Evolutionary conservation across 2,888 invertebrate genomes (phyloP).

Genomic region (Agrotis ipsilon): DNA sequence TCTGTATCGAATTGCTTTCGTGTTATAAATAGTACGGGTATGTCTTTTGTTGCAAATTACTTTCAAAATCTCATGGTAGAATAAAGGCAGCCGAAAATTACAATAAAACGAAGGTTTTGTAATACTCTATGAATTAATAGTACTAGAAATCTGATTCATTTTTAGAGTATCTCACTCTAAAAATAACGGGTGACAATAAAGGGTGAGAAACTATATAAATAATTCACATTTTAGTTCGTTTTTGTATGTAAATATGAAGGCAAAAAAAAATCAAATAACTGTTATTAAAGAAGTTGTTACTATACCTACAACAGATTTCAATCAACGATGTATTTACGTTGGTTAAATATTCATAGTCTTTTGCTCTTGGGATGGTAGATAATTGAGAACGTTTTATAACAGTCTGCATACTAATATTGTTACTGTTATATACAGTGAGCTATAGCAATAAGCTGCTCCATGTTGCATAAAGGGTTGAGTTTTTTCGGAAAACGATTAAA

Average conservation of each 20-base stretch:
- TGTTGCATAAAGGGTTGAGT: too few relatives aligned
- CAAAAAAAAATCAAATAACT: too few relatives aligned
- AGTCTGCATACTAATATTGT: constrained; percentile 1
- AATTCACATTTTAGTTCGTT: too few relatives aligned
- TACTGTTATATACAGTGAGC: too few relatives aligned
- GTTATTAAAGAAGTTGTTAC: too few relatives aligned
- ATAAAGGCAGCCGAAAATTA: neutral
- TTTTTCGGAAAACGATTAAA: too few relatives aligned
- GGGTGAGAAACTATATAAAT: too few relatives aligned
- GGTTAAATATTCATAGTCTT: constrained; percentile 28
- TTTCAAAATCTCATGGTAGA: neutral
- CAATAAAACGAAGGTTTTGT: neutral
- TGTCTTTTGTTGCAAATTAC: neutral
- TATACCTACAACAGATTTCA: constrained; percentile 15
- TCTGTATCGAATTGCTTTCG: constrained; percentile 16
- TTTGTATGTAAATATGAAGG: too few relatives aligned
- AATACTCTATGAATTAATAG: neutral
- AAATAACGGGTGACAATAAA: too few relatives aligned
- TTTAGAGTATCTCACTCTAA: too few relatives aligned
- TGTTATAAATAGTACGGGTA: neutral
- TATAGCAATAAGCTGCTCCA: too few relatives aligned
- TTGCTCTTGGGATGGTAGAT: constrained; percentile 16
- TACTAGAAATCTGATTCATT: too few relatives aligned
- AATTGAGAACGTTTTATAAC: constrained; percentile 3
- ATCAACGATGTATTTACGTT: constrained; percentile 16